phyloP scores from a whole-genome alignment of 2,113 vertebrate species.

The Tichodroma muraria region DNA sequence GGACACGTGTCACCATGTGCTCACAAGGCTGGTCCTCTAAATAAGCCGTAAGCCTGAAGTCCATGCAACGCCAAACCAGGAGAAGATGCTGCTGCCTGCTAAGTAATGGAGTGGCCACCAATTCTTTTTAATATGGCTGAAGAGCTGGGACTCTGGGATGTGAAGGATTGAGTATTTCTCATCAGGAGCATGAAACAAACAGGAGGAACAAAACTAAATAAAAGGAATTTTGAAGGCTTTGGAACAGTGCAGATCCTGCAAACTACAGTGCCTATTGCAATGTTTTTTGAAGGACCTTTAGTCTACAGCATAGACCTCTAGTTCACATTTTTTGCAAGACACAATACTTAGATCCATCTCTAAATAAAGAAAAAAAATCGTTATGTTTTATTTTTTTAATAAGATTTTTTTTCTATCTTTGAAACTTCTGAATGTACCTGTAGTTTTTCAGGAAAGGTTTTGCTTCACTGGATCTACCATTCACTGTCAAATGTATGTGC shows the following conservation, averaged over 20 bases:
- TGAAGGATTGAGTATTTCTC: neutral
- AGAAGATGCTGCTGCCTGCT: neutral
- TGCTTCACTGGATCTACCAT: neutral
- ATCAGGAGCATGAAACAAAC: neutral
- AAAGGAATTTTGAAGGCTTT: neutral
- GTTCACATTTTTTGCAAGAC: neutral
- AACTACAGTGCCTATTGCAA: neutral
- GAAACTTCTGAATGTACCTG: neutral
- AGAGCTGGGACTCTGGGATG: neutral
- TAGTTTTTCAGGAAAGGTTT: neutral
- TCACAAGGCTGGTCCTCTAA: neutral
- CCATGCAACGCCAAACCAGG: accelerated
- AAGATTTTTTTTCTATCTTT: neutral
- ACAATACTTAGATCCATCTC: neutral
- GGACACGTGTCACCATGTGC: neutral
- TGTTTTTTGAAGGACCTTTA: neutral
- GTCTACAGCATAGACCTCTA: neutral
- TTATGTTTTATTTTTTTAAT: neutral
- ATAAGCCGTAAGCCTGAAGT: neutral
- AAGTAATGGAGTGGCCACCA: neutral
- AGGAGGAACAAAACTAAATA: neutral
- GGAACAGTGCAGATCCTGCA: neutral
- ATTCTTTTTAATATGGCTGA: neutral
- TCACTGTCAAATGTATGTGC: neutral
- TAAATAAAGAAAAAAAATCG: neutral